phyloP scores from a whole-genome alignment of 2,888 invertebrate species.

The Autographa gamma region DNA sequence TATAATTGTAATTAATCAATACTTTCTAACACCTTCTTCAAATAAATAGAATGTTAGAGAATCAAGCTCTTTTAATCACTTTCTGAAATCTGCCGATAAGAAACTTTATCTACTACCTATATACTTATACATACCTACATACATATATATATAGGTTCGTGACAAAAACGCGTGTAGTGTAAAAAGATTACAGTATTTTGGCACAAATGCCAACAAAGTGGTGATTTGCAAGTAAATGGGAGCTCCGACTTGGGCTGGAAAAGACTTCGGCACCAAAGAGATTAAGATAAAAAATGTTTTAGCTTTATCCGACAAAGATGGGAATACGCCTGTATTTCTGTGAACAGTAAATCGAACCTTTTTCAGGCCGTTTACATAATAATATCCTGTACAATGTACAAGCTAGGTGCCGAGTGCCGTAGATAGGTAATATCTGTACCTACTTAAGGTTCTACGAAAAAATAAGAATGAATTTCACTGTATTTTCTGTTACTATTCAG shows the following conservation, averaged over 20 bases:
- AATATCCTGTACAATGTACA: background rate
- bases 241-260: conserved; percentile 17
- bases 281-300: conserved; percentile 25
- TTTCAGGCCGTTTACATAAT: background rate
- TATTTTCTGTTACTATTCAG: background rate
- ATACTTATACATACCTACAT: background rate
- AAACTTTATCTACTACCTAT: background rate
- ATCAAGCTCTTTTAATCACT: too few relatives aligned
- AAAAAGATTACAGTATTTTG: conserved; percentile 36
- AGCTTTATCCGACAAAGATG: conserved; percentile 17
- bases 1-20: background rate
- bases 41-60: too few relatives aligned
- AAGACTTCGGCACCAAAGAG: conserved; percentile 21
- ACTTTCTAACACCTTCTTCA: too few relatives aligned
- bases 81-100: background rate
- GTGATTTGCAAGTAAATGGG: conserved; percentile 51
- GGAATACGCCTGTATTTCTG: background rate
- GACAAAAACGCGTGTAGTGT: conserved; percentile 17
- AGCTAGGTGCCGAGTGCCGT: background rate
- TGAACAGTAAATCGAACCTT: background rate
- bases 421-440: background rate
- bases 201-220: conserved; percentile 39
- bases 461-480: background rate
- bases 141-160: background rate
- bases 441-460: background rate